These are phyloP conservation scores for Rhinopomastus cyanomelas DNA, from an alignment of 2,113 vertebrate genomes.

Conservation along the genomic window DNA sequence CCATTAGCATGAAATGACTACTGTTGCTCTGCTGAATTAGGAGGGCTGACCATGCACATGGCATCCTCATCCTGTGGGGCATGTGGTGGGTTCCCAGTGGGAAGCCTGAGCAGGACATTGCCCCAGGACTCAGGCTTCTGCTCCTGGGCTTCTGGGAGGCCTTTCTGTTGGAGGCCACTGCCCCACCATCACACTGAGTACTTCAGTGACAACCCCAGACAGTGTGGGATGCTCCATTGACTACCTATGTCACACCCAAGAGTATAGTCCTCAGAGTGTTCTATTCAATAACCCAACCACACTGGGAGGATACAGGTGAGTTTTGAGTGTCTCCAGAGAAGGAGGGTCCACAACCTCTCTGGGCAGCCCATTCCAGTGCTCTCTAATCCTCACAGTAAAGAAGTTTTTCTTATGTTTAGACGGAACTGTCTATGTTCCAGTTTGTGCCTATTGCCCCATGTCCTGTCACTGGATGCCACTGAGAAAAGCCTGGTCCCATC, in stretches of 20 bases:
- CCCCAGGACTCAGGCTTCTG: fast-evolving
- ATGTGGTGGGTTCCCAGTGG: fast-evolving
- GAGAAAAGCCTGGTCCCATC: too few relatives aligned
- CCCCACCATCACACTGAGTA: fast-evolving
- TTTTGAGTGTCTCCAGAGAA: too few relatives aligned
- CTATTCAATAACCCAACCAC: not conserved
- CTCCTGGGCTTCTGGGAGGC: not conserved
- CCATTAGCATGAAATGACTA: not conserved
- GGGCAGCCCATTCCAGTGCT: too few relatives aligned
- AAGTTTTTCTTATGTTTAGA: too few relatives aligned
- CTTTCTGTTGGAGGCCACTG: not conserved
- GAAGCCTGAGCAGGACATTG: not conserved
- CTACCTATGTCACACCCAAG: fast-evolving
- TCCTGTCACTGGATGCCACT: too few relatives aligned
- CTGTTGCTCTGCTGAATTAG: not conserved
- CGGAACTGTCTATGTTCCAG: too few relatives aligned
- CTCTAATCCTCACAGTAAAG: too few relatives aligned
- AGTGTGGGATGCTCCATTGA: not conserved
- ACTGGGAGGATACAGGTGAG: too few relatives aligned
- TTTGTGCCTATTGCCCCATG: too few relatives aligned
- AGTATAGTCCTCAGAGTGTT: fast-evolving
- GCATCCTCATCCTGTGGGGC: fast-evolving
- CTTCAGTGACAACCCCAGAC: too few relatives aligned
- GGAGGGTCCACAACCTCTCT: too few relatives aligned
- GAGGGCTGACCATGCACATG: not conserved